Conservation (phyloP, 2,797 vertebrate species). For the Poecilia picta region DNA sequence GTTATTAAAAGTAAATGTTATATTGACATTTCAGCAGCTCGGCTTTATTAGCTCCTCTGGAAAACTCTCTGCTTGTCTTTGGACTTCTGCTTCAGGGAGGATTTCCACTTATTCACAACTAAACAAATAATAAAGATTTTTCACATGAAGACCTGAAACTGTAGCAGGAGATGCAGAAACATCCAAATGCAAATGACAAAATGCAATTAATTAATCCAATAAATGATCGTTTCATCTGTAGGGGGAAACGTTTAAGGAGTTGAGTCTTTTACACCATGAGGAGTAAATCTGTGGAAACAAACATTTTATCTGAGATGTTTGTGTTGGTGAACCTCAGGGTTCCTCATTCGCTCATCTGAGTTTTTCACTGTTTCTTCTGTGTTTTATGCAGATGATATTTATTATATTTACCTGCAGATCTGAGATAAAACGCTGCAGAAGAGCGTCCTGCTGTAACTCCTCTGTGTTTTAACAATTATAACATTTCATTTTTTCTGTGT, state of each 20-base stretch:
- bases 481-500: too few relatives aligned
- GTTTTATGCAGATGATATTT: too few relatives aligned
- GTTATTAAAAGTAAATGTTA: conserved; percentile 70
- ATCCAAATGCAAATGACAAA: too few relatives aligned
- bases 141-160: not conserved
- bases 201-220: too few relatives aligned
- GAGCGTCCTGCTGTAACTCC: too few relatives aligned
- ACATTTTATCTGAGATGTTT: too few relatives aligned
- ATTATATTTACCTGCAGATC: too few relatives aligned
- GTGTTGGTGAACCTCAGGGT: too few relatives aligned
- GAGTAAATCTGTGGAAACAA: not conserved
- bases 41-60: conserved; percentile 51
- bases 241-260: not conserved
- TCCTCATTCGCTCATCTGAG: too few relatives aligned
- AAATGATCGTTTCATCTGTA: not conserved
- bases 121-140: not conserved
- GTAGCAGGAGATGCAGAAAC: not conserved
- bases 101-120: not conserved
- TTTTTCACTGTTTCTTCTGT: too few relatives aligned
- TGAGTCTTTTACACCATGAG: not conserved
- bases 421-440: too few relatives aligned
- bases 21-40: conserved; percentile 64
- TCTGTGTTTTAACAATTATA: too few relatives aligned
- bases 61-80: conserved; percentile 1
- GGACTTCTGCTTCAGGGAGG: not conserved